A percentile compares a stretch with the other conserved stretches of the same genome.
Evolutionary conservation across 2,113 vertebrate genomes (phyloP).

Genomic region (Rhombomys opimus): DNA sequence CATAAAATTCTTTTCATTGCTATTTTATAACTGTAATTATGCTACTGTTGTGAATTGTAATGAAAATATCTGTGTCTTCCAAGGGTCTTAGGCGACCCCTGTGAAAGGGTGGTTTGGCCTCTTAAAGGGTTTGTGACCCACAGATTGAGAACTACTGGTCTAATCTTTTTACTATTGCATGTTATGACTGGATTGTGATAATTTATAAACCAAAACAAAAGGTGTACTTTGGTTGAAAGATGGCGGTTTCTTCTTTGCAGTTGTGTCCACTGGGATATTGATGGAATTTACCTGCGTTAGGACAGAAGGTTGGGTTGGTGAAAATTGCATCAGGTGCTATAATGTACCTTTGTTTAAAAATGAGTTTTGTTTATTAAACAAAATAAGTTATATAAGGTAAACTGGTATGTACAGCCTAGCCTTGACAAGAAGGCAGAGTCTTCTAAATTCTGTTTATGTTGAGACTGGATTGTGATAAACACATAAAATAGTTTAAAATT

Average conservation of each 20-base stretch:
- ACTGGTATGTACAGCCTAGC: background rate
- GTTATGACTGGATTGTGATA: background rate
- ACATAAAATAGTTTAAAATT: background rate
- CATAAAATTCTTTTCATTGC: too few relatives aligned
- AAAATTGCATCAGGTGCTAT: background rate
- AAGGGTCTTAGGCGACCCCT: background rate
- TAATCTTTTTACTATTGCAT: background rate
- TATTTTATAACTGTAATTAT: too few relatives aligned
- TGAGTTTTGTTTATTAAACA: background rate
- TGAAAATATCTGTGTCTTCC: background rate
- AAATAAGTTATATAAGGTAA: background rate
- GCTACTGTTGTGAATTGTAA: background rate
- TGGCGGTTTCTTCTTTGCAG: constrained; percentile 26
- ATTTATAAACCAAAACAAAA: constrained; percentile 45
- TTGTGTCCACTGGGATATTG: background rate
- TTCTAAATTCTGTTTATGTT: background rate
- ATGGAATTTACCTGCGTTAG: constrained; percentile 1
- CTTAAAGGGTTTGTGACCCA: background rate
- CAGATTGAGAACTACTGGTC: background rate
- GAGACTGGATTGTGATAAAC: background rate
- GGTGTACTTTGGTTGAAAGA: background rate
- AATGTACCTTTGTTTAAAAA: constrained; percentile 34
- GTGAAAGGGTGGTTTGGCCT: too few relatives aligned
- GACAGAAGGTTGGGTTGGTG: background rate
- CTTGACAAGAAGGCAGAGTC: background rate